Conservation (phyloP, 2,888 invertebrate species). For the Nephrotoma guestfalica region DNA sequence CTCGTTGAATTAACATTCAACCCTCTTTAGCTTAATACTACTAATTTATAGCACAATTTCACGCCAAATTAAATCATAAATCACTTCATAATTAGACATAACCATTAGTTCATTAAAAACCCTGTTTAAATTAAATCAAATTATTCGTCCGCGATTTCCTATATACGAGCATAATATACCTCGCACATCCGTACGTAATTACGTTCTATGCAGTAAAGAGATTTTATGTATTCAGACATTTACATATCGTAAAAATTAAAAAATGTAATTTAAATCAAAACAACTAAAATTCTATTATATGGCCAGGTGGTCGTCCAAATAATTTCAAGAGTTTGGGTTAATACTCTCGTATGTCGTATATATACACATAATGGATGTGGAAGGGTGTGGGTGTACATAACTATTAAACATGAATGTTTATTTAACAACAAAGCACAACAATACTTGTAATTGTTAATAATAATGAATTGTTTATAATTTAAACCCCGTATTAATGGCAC, state of each 20-base stretch:
- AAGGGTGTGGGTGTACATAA: background rate
- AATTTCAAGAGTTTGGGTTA: background rate
- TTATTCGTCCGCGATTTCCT: too few relatives aligned
- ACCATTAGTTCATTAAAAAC: too few relatives aligned
- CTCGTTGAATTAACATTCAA: too few relatives aligned
- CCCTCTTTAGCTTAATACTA: too few relatives aligned
- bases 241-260: background rate
- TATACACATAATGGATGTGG: too few relatives aligned
- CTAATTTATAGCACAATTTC: too few relatives aligned
- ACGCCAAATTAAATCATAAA: too few relatives aligned
- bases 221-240: background rate
- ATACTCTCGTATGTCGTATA: background rate
- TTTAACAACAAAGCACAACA: background rate
- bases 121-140: too few relatives aligned
- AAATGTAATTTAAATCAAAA: background rate
- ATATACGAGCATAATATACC: too few relatives aligned
- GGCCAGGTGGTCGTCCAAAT: background rate
- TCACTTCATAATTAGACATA: too few relatives aligned
- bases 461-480: background rate
- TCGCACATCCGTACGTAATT: too few relatives aligned
- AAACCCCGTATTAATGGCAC: background rate
- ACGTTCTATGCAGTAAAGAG: too few relatives aligned
- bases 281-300: background rate
- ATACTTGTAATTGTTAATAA: background rate
- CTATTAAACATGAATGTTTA: background rate